Conservation (phyloP, 2,888 invertebrate species). For the Dioctria rufipes region DNA sequence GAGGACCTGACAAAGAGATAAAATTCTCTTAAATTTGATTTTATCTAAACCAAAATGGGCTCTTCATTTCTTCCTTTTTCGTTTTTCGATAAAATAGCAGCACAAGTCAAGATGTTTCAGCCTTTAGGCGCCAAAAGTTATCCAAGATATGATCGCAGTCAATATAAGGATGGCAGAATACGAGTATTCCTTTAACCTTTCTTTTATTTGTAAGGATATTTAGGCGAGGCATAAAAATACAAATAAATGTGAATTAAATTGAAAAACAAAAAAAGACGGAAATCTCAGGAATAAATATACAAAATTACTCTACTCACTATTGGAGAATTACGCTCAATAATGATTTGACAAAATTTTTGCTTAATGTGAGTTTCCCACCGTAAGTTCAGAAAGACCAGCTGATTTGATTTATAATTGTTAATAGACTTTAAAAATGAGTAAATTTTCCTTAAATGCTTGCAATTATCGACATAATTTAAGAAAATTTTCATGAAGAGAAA, state of each 20-base stretch:
- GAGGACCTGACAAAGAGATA: slow-evolving; percentile 2
- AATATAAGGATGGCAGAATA: too few relatives aligned
- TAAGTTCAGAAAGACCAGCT: too few relatives aligned
- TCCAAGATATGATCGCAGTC: slow-evolving; percentile 28
- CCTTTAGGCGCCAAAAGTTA: slow-evolving; percentile 50
- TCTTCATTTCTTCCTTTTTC: slow-evolving; percentile 31
- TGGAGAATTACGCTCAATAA: neutral
- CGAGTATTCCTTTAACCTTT: slow-evolving; percentile 27
- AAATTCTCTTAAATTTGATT: slow-evolving; percentile 51
- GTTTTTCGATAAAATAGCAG: slow-evolving; percentile 42
- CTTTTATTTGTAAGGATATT: neutral
- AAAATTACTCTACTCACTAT: neutral
- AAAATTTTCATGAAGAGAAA: neutral
- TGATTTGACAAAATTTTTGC: neutral
- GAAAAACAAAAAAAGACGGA: slow-evolving; percentile 13
- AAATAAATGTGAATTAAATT: slow-evolving; percentile 16
- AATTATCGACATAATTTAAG: slow-evolving; percentile 33
- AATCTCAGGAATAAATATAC: slow-evolving; percentile 13
- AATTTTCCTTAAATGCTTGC: neutral
- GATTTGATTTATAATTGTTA: neutral
- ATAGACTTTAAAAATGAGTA: neutral
- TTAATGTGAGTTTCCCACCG: too few relatives aligned
- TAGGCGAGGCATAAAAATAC: neutral
- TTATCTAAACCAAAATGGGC: slow-evolving; percentile 17
- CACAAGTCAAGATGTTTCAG: slow-evolving; percentile 38